Evolutionary conservation across 2,797 vertebrate species (phyloP), one percentile per base, ranked within the genome.

Genomic region (Rachycentron canadum): DNA sequence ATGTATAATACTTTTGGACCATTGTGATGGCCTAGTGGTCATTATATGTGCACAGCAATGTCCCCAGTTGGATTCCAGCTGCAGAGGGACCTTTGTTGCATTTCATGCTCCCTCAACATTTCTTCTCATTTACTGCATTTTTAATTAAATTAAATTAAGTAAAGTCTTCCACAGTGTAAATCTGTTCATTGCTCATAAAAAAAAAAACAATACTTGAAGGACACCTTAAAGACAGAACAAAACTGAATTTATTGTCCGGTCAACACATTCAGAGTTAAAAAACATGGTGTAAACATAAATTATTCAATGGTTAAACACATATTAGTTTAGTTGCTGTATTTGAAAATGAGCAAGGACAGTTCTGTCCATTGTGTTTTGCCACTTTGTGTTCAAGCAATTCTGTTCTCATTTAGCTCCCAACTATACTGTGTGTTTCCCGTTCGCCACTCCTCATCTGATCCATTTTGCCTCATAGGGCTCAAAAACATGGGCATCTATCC

Each of bases 341-440:
- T 26, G 7, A 49, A 13, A 57, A 28, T 30, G 16, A 21, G 3
- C 4, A 6, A 17, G 10, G 3, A 55, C 19, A 60, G 40, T 10
- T 16, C 26, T 40, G 0, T 45, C 4, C 30, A 23, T 30, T 10
- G 7, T 36, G 13, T 10, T 58, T 7, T 69, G 28, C 57, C 43
- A 64, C 25, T 50, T 65, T 19, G 32, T 55, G 12, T 25, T 67
- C 23, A 63, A 40, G 59, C n/a, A 5, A 23, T 68, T 52, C 16
- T 50, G 25, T 70, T 7, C 69, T 52, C 14, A 17, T 61, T 73
- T 28, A 58, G 53, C 25, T 28, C 7, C 25, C 25, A 53, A 47
- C 50, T 76, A 45, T 76, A 59, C 55, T 71, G 40, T 25, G 40
- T 28, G 34, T 56, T 47, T 74, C 26, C 36, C 41, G 43, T 63